These are phyloP conservation scores for Empis livida DNA, from an alignment of 2,888 invertebrate species.

Conservation along the genomic window DNA sequence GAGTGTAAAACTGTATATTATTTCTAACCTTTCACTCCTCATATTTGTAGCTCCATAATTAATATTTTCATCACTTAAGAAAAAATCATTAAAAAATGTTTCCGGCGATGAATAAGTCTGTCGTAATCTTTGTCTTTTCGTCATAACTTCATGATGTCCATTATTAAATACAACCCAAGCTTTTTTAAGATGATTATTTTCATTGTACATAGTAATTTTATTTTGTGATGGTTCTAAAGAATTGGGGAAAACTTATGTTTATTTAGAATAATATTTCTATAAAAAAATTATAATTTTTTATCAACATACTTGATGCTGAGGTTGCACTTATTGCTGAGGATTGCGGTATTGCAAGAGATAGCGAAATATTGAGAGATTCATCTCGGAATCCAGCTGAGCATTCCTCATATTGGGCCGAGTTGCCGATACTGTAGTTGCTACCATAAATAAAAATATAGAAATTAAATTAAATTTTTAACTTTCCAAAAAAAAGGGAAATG, in stretches of 20 bases:
- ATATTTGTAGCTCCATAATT: slow-evolving; percentile 30
- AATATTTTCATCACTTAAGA: slow-evolving; percentile 22
- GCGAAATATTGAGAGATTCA: slow-evolving; percentile 33
- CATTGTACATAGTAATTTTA: slow-evolving; percentile 24
- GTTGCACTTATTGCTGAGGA: slow-evolving; percentile 13
- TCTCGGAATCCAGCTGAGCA: slow-evolving; percentile 30
- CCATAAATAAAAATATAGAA: neutral
- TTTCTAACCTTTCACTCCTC: slow-evolving; percentile 24
- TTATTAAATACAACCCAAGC: slow-evolving; percentile 31
- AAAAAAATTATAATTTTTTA: neutral
- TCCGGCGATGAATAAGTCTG: slow-evolving; percentile 33
- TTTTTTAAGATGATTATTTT: slow-evolving; percentile 30
- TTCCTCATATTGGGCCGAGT: slow-evolving; percentile 29
- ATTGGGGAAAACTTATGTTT: neutral
- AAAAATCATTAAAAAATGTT: slow-evolving; percentile 23
- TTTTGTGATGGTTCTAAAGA: slow-evolving; percentile 16
- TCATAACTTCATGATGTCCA: slow-evolving; percentile 14
- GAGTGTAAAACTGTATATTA: too few relatives aligned
- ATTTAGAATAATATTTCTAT: neutral
- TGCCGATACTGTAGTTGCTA: slow-evolving; percentile 13
- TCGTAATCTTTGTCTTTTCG: slow-evolving; percentile 27
- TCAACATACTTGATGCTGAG: slow-evolving; percentile 17
- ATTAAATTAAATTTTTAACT: neutral
- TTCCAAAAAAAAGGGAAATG: too few relatives aligned
- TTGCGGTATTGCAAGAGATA: slow-evolving; percentile 28